Evolutionary conservation across 1,140 invertebrate species (phyloP), one percentile per base, ranked within the genome.

Genomic region (Tachypleus tridentatus): DNA sequence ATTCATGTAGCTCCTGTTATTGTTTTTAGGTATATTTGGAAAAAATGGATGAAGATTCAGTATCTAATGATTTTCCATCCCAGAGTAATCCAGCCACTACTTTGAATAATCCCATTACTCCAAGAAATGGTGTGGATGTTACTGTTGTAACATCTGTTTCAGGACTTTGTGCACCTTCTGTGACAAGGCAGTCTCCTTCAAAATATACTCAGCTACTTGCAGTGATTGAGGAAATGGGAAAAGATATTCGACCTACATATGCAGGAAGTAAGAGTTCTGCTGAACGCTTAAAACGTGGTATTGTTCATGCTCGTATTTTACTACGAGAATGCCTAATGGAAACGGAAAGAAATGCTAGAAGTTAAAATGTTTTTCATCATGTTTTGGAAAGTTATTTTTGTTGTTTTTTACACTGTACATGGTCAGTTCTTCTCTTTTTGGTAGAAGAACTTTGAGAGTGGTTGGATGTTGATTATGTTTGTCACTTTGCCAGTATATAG

Each of bases 191-290:
- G 54, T 10, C 10, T 57, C 54, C 10, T 10, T 82, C 81, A 49
- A 98, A 97, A 79, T 99, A 99, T 78, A 86, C 87, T 65, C 93
- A 97, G 74, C 79, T 99, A 9, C 76, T 98, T 70, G 86, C 87
- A 49, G 89, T 97, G 3, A 94, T 98, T 72, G 93, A 98, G 78
- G 95, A 98, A 77, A 90, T 98, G 84, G 92, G 93, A 56, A 88
- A 90, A 73, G 95, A 98, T 75, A 92, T 98, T 66, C 79, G 94
- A 68, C 94, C 94, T 52, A 94, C 91, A 10, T 99, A 99, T 76
- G 87, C 93, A 10, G 93, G 93, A 3, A 96, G 91, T 74, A 89
- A 91, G 74, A 90, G 86, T 72, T 94, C 91, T 47, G 87, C 89
- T 4, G 96, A 98, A 78, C 82, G 93, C 59, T 81, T 98, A n/a